Base-by-base conservation (phyloP, 2,888 invertebrate species). In the Antitype chi region DNA sequence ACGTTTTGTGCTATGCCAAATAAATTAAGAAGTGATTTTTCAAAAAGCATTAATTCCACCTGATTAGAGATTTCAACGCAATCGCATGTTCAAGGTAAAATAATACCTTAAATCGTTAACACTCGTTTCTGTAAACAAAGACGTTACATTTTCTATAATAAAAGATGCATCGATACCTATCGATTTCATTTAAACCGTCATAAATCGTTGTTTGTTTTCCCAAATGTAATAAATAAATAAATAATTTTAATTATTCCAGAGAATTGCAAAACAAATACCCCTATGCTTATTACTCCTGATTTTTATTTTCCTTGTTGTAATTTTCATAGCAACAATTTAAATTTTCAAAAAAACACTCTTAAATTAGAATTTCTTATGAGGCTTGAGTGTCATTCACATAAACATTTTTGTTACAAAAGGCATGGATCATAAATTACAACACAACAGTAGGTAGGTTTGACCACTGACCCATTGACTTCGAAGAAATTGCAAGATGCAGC, bases 401-500 rank as follows among this genome's bases (percentile, higher is more conserved):
- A 4, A 32, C 2, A 32, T 32, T 23, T 63, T 69, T 43, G 20
- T 20, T 25, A 38, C 57, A 59, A 59, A 59, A 69, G n/a, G 7
- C 59, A 52, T 6, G 7, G 20, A 23, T 70, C 6, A 63, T n/a
- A 62, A 32, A 52, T 4, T 38, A 38, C 38, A 5, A 38, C 38
- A 38, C 3, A 71, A 23, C 3, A 23, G 8, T 52, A 38, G 5
- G 7, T 75, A 38, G 8, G 8, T 64, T 66, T 28, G 28, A 52
- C 23, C 23, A 87, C 88, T 49, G 67, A 87, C 90, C 82, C 81
- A 72, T 86, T 83, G 17, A 64, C 38, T 13, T 49, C 38, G 0
- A 72, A 70, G 25, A 81, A 87, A 13, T 85, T 82, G 73, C 91
- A 91, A 25, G 87, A 79, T 23, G 90, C 91, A 13, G 90, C 83